Base-by-base conservation (phyloP, 2,888 invertebrate species). In the Machimus atricapillus region DNA sequence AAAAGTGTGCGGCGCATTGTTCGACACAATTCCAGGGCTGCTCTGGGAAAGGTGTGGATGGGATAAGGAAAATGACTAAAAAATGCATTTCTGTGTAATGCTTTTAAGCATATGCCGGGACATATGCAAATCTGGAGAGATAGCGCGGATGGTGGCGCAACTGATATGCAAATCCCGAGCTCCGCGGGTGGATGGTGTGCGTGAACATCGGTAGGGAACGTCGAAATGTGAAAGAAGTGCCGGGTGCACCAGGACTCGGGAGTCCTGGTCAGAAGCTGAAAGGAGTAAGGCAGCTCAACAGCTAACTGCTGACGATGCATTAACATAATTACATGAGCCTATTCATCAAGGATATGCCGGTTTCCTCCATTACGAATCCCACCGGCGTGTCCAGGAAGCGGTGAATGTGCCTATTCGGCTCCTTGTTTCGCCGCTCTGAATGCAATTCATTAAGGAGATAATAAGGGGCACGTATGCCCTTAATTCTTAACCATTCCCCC, bases 61-160 rank as follows among this genome's bases (percentile, higher is more conserved):
- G 27, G 37, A 82, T 34, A 82, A 56, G 58, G 34, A 56, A 82
- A 82, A 82, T 46, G 34, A 76, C 85, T 74, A 52, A 85, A 85
- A 85, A 85, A 85, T 73, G 27, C 40, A 85, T 73, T 85, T 73
- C 34, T 19, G 73, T 85, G 76, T 76, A 77, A 86, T 86, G 43
- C 56, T 52, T 66, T 86, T 86, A 76, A 86, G 85, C 85, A 86
- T 86, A 77, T 86, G 85, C 76, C 43, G 76, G 85, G 77, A 86
- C 85, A 76, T 86, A 86, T 86, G 85, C 52, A 86, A 86, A 86
- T 86, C 73, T 40, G 40, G 73, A 40, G 85, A 85, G 85, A 85
- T 85, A 85, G 73, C 56, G 34, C 43, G 66, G 73, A 85, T 86
- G 56, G 43, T 56, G 56, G 77, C n/a, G 56, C 86, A 52, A 56